Evolutionary conservation across 1,140 invertebrate genomes (phyloP), one percentile per base, ranked within the genome.

Genomic region (Meloidogyne floridensis): DNA sequence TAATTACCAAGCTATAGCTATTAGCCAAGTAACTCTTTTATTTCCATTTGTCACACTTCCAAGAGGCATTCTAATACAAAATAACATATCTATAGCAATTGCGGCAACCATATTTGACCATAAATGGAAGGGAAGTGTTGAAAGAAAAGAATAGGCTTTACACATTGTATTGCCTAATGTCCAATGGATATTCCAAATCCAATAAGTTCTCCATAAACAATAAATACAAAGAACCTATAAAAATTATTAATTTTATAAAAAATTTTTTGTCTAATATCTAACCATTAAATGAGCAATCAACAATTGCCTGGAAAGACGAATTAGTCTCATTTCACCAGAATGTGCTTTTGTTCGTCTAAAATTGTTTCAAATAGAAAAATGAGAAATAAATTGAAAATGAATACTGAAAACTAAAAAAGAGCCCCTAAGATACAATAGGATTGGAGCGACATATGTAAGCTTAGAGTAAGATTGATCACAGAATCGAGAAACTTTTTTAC

Each of bases 31-130:
- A 56, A 84, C 83, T 42, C 83, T 70, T 56, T 75, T 77, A 47
- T 84, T 85, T 78, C 82, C 83, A 80, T 84, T 84, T n/a, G 70
- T 54, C 11, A 85, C 83, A 53, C 83, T 85, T 15, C 65, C 72
- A 59, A 84, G 53, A 43, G 83, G 83, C 43, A 70, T 74, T 47
- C 81, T 83, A 54, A 87, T 88, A 77, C 87, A 87, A 56, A 80
- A 87, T 3, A 87, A 72, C 87, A 87, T 87, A 76, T 87, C 87
- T 72, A 88, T 81, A 75, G 87, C 87, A 81, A 87, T 84, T n/a
- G 87, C 87, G 11, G 87, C 87, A 2, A 87, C 87, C 78, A 87
- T 84, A 71, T 87, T 87, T 13, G 87, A 88, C 87, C 87, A 87
- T 15, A 87, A 80, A 81, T 87, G 87, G 75, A 87, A 87, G 5